phyloP scores from a whole-genome alignment of 2,113 vertebrate genomes.

The Bettongia penicillata region DNA sequence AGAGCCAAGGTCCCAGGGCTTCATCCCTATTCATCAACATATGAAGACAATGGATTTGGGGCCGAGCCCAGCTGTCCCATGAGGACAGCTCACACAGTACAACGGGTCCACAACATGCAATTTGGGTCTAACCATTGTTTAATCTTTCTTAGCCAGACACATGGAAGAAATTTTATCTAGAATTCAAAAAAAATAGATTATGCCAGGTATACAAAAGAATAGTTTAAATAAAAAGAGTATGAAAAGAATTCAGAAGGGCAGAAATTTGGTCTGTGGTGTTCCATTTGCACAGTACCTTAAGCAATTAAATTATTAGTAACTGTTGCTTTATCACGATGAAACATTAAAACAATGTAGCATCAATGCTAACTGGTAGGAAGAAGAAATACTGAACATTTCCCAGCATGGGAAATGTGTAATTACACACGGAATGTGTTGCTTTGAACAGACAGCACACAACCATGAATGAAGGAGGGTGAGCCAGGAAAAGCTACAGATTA shows the following conservation, averaged over 20 bases:
- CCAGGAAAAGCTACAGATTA: background rate
- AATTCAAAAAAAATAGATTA: background rate
- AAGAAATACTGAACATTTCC: background rate
- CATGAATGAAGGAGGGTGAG: background rate
- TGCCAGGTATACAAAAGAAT: background rate
- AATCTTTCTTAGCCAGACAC: background rate
- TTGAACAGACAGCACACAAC: background rate
- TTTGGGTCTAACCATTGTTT: background rate
- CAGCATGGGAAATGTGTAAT: background rate
- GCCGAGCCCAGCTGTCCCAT: background rate
- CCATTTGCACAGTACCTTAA: background rate
- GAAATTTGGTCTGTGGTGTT: background rate
- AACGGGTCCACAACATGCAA: background rate
- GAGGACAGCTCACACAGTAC: background rate
- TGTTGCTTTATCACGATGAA: background rate
- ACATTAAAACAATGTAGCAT: background rate
- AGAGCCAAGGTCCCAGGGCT: background rate
- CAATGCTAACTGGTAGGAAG: background rate
- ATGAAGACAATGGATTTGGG: background rate
- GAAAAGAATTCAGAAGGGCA: background rate
- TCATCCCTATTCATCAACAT: background rate
- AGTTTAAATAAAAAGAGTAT: background rate
- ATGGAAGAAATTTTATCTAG: background rate
- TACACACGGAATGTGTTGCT: background rate
- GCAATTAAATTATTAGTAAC: background rate